Conservation (phyloP, 2,888 invertebrate genomes). For the Sepiola atlantica region DNA sequence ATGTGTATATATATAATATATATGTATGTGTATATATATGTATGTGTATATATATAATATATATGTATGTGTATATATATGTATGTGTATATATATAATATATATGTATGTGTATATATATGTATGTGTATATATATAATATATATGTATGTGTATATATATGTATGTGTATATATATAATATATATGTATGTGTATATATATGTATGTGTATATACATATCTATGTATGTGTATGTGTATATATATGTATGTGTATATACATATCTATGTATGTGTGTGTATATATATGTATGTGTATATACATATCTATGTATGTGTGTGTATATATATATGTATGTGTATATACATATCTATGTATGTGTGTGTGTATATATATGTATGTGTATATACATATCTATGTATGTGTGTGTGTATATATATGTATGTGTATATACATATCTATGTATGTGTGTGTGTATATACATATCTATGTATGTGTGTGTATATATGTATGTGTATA, state of each 20-base stretch:
- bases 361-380: background rate
- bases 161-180: too few species aligned
- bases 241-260: background rate
- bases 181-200: background rate
- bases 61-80: too few species aligned
- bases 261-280: background rate
- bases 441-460: too few species aligned
- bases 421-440: background rate
- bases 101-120: too few species aligned
- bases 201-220: background rate
- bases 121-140: too few species aligned
- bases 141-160: too few species aligned
- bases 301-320: background rate
- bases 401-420: too few species aligned
- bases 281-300: background rate
- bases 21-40: too few species aligned
- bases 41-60: too few species aligned
- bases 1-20: too few species aligned
- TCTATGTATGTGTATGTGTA: background rate
- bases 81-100: too few species aligned
- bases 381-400: background rate
- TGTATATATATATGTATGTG: background rate
- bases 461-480: too few species aligned
- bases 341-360: background rate
- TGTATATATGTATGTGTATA: background rate